Conservation (phyloP, 2,797 vertebrate species). For the Enteromius anoplus region DNA sequence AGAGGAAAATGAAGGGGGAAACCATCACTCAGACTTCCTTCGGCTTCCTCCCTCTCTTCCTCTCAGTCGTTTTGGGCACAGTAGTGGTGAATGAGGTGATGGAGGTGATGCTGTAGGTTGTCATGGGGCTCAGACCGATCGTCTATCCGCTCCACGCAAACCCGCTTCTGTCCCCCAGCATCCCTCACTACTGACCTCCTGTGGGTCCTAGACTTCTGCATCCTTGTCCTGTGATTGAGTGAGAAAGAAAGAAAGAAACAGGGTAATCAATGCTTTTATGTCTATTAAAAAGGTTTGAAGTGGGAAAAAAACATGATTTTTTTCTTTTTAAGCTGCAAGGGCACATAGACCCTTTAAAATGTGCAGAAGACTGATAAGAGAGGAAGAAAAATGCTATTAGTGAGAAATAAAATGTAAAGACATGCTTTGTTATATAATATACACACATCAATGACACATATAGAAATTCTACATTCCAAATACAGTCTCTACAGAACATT, state of each 20-base stretch:
- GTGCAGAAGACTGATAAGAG: not conserved
- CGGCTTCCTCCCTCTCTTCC: conserved; percentile 59
- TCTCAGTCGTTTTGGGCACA: conserved; percentile 66
- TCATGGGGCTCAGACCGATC: conserved; percentile 75
- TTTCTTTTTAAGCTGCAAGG: not conserved
- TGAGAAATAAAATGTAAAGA: not conserved
- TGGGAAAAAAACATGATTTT: not conserved
- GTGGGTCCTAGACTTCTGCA: conserved; percentile 67
- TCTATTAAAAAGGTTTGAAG: not conserved
- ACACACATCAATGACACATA: not conserved
- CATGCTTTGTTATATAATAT: conserved; percentile 18
- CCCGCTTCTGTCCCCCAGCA: conserved; percentile 73
- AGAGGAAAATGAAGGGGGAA: conserved; percentile 10
- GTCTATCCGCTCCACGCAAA: conserved; percentile 82
- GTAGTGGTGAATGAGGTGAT: conserved; percentile 86
- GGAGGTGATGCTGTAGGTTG: conserved; percentile 85
- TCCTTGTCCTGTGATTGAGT: conserved; percentile 65
- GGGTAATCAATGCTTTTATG: not conserved
- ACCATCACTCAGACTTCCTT: conserved; percentile 50
- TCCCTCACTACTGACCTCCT: conserved; percentile 86
- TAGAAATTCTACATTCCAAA: not conserved
- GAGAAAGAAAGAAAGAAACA: not conserved
- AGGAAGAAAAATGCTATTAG: not conserved
- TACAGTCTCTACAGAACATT: not conserved
- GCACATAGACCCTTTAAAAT: not conserved